Conservation (phyloP, 2,888 invertebrate species). For the Calephelis perditalis region DNA sequence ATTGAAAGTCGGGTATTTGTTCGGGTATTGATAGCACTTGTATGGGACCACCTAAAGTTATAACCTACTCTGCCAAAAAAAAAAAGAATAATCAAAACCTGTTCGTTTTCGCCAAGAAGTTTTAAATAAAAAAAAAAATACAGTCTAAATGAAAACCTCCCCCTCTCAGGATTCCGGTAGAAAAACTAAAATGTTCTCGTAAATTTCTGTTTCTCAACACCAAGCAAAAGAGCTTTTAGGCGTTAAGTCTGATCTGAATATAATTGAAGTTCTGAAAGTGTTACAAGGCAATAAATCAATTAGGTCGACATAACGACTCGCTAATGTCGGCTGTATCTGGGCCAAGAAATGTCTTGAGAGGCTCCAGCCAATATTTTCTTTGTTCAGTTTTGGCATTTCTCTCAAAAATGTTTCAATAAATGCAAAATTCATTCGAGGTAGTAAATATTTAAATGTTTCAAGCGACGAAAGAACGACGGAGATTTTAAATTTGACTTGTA, state of each 20-base stretch:
- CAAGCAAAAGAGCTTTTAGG: background rate
- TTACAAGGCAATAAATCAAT: constrained; percentile 21
- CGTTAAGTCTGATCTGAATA: constrained; percentile 8
- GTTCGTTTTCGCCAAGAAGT: too few species aligned
- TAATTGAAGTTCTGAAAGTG: constrained; percentile 11
- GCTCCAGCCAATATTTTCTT: constrained; percentile 38
- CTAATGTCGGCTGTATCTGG: constrained; percentile 31
- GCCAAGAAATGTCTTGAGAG: constrained; percentile 37
- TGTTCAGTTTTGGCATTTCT: constrained; percentile 53
- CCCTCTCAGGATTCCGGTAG: too few species aligned
- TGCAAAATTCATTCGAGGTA: background rate
- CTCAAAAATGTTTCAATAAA: constrained; percentile 20
- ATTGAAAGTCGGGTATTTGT: too few species aligned
- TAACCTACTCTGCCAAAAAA: too few species aligned
- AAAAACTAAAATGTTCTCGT: background rate
- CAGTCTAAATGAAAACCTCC: too few species aligned
- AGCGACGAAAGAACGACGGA: too few species aligned
- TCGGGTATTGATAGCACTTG: too few species aligned
- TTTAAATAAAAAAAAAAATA: too few species aligned
- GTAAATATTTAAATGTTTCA: too few species aligned
- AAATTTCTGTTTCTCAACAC: background rate
- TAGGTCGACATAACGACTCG: constrained; percentile 26
- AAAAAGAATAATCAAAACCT: too few species aligned
- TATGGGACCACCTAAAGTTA: too few species aligned
- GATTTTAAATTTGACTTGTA: too few species aligned